These are phyloP conservation scores for Catalaphyllia jardinei DNA, from an alignment of 64 coral and sea anemone species.

Conservation along the genomic window DNA sequence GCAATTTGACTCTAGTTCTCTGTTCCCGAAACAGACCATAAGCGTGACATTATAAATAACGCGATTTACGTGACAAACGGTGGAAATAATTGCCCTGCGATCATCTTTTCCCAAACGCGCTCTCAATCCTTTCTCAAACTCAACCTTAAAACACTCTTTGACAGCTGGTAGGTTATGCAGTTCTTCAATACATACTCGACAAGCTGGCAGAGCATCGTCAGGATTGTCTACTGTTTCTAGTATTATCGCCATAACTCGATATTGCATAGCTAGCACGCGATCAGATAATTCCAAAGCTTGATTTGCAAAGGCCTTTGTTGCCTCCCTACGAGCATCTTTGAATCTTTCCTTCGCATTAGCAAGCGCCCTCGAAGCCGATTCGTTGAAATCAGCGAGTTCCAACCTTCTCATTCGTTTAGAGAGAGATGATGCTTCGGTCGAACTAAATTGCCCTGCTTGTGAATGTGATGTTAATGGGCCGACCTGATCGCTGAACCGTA, in stretches of 20 bases:
- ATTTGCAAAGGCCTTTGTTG: neutral
- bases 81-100: too few species aligned
- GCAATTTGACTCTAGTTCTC: neutral
- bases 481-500: too few species aligned
- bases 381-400: too few species aligned
- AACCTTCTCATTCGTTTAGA: too few species aligned
- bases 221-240: neutral
- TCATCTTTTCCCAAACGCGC: neutral
- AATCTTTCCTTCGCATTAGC: conserved; percentile 17
- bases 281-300: neutral
- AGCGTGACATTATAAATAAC: too few species aligned
- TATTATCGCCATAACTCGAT: neutral
- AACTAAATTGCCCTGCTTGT: too few species aligned
- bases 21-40: too few species aligned
- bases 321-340: neutral
- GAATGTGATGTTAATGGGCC: too few species aligned
- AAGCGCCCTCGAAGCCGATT: neutral
- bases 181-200: neutral
- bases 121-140: neutral
- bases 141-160: neutral
- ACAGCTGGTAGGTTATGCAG: neutral
- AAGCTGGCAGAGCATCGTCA: neutral
- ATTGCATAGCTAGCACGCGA: neutral
- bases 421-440: too few species aligned
- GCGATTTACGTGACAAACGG: too few species aligned